Base-by-base conservation (phyloP, 2,797 vertebrate genomes). In the Melanotaenia nigrans region DNA sequence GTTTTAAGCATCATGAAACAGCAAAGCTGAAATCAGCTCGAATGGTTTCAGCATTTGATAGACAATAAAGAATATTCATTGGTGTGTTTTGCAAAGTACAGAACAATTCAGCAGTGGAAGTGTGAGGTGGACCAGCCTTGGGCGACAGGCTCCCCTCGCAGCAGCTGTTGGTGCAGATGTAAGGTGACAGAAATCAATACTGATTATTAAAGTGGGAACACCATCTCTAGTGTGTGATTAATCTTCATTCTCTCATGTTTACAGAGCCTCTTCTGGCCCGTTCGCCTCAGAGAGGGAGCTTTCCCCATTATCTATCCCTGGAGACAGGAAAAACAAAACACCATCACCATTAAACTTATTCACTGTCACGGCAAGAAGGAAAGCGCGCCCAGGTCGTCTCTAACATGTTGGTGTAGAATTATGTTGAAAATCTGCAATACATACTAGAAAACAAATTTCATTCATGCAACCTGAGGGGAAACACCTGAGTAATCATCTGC, bases 181-280 rank as follows among this genome's bases (percentile, higher is more conserved):
- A 92, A 93, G 87, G 89, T 92, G 92, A 92, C 90, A 92, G 91
- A 91, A 93, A 93, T 94, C 91, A 94, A 93, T 93, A 93, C 90
- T 89, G 88, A 94, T 93, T 93, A 94, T 91, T 90, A 92, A 91
- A 93, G 91, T 90, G 89, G 92, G 88, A 90, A 88, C 87, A 87
- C 87, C 89, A 92, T 93, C 91, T 92, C 88, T 63, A 73, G 89
- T 81, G 88, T 89, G 90, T 89, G 91, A 93, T 94, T 93, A 92
- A 94, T 94, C 92, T 94, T 94, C 91, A 93, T 93, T 93, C 84
- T 73, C 84, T 70, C 80, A 79, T 92, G 90, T 94, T 93, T 92
- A 92, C 91, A 89, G 85, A 91, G 85, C 79, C 84, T 89, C 86
- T 59, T 78, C 79, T 82, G 84, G 88, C 86, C 84, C 62, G 51